These are phyloP conservation scores for Eclectus roratus DNA, from an alignment of 2,113 vertebrate species.

Conservation along the genomic window DNA sequence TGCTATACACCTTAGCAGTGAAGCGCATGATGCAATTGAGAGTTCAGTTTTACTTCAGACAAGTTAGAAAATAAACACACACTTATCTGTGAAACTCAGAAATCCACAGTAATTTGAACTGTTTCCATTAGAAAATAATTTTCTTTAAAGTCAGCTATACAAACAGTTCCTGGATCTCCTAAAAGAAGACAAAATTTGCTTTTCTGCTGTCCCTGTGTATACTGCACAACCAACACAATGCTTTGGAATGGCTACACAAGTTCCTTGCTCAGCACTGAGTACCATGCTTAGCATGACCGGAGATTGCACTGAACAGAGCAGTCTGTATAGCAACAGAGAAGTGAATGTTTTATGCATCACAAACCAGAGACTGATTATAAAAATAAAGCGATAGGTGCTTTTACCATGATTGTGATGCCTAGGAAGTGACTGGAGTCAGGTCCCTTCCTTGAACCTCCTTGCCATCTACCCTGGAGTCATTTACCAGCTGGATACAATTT, in stretches of 20 bases:
- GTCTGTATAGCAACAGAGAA: rapidly evolving
- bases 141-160: background rate
- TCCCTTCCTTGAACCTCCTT: background rate
- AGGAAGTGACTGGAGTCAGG: background rate
- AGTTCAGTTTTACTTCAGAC: background rate
- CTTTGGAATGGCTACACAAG: background rate
- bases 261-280: rapidly evolving
- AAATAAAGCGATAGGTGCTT: background rate
- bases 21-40: background rate
- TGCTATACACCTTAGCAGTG: background rate
- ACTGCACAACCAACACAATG: background rate
- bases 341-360: rapidly evolving
- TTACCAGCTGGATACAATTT: rapidly evolving
- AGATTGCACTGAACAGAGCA: background rate
- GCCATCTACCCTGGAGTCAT: background rate
- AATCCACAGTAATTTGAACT: background rate
- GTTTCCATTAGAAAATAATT: background rate
- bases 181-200: background rate
- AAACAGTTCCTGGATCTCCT: background rate
- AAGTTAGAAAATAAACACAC: background rate
- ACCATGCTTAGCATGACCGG: rapidly evolving
- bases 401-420: background rate
- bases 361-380: background rate
- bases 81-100: background rate
- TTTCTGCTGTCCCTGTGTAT: background rate